Conservation (phyloP, 2,113 vertebrate species). For the Eupsittula cactorum region DNA sequence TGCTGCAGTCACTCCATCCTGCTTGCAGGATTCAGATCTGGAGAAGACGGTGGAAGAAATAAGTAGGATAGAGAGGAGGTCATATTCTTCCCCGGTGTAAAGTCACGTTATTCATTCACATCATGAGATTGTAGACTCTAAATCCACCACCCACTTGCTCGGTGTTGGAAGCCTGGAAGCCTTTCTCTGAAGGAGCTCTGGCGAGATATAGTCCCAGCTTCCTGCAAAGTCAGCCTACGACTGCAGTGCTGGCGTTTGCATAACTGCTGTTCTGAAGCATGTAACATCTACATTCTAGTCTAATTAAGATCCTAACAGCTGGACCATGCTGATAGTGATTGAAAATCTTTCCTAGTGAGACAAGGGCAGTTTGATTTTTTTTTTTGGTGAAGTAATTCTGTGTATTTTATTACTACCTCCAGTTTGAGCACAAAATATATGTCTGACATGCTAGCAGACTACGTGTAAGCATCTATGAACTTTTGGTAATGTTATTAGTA, state of each 20-base stretch:
- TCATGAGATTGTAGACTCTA: not conserved
- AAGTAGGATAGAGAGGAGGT: not conserved
- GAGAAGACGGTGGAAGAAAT: not conserved
- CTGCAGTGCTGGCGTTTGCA: not conserved
- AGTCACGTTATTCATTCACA: not conserved
- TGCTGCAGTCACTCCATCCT: constrained; percentile 6
- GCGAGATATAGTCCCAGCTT: not conserved
- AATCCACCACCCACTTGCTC: not conserved
- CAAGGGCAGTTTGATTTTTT: not conserved
- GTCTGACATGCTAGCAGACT: not conserved
- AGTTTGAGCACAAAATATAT: not conserved
- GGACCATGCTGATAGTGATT: not conserved
- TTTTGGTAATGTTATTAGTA: not conserved
- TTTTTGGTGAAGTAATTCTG: not conserved
- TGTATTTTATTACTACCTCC: not conserved
- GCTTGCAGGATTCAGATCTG: not conserved
- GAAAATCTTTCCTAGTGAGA: not conserved
- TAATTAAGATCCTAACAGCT: not conserved
- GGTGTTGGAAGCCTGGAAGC: not conserved
- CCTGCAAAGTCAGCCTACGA: not conserved
- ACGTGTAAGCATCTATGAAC: rapidly evolving
- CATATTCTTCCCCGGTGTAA: not conserved
- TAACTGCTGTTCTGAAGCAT: not conserved
- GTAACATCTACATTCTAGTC: not conserved
- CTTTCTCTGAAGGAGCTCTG: not conserved